Base-by-base conservation (phyloP, 1,140 invertebrate genomes). In the Drosophila nasuta region DNA sequence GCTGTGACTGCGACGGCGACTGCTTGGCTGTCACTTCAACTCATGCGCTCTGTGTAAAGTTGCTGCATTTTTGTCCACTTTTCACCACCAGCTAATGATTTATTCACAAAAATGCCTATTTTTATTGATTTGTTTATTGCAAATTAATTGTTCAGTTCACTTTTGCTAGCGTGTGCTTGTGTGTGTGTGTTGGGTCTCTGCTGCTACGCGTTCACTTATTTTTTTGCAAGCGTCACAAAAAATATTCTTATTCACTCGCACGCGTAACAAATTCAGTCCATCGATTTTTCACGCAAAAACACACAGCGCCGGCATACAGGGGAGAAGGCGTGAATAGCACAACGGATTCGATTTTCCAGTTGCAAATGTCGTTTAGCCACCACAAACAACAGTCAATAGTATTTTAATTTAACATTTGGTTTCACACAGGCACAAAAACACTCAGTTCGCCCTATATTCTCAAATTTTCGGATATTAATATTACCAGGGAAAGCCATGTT, bases 401-500 rank as follows among this genome's bases (percentile, higher is more conserved):
- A 76, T 89, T 91, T 91, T 82, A 92, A 80, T 76, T 91, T 91
- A 81, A 92, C 91, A 91, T 82, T 92, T 73, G 91, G 91, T 72
- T 92, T 92, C 25, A 83, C 79, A 82, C 81, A 89, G 64, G 20
- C 60, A 91, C 77, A 82, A 62, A 70, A 66, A 52, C 92, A 76
- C 91, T 93, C 93, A 17, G 48, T 83, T 67, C 77, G 93, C 93
- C 93, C 93, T 72, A 77, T 92, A 56, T 82, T 91, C 62, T 66
- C 62, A 59, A 93, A 69, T 83, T 92, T 91, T 77, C 57, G 49
- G 51, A 70, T 77, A 67, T 85, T 91, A 62, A 67, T 64, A 64
- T 85, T 91, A 76, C 93, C 94, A 95, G 95, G 95, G 95, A 96
- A 95, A 96, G 95, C 95, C 82, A 88, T 88, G 86, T 85, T 62